A percentile compares a stretch with the other conserved stretches of the same genome.
phyloP scores from a whole-genome alignment of 2,113 vertebrate genomes.

The Aegotheles bennettii region DNA sequence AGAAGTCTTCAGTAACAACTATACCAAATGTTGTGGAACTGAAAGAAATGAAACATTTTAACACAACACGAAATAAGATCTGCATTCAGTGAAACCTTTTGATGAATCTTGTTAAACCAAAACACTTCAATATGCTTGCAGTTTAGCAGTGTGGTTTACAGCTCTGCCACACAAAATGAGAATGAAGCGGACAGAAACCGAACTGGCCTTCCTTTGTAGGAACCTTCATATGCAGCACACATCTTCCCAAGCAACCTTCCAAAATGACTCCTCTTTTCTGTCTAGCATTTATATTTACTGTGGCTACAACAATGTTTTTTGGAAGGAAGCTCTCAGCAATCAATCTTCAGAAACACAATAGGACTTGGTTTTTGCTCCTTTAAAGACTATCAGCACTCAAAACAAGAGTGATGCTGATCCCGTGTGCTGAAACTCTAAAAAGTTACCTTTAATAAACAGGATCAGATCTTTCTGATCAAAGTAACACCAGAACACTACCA shows the following conservation, averaged over 20 bases:
- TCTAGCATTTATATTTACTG: background rate
- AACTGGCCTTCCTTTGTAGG: background rate
- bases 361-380: background rate
- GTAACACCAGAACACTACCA: background rate
- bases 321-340: background rate
- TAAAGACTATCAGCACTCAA: background rate
- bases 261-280: background rate
- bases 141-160: background rate
- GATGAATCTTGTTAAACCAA: background rate
- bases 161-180: background rate
- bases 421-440: background rate
- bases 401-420: background rate
- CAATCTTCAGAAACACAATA: background rate
- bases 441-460: background rate
- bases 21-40: background rate
- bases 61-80: background rate
- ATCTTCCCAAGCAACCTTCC: background rate
- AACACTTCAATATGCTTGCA: background rate
- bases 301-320: background rate
- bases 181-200: background rate
- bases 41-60: background rate
- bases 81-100: background rate
- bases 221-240: background rate
- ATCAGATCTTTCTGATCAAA: background rate
- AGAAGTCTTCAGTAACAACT: background rate